Evolutionary conservation across 2,113 vertebrate genomes (phyloP).

Genomic region (Dicrurus megarhynchus): DNA sequence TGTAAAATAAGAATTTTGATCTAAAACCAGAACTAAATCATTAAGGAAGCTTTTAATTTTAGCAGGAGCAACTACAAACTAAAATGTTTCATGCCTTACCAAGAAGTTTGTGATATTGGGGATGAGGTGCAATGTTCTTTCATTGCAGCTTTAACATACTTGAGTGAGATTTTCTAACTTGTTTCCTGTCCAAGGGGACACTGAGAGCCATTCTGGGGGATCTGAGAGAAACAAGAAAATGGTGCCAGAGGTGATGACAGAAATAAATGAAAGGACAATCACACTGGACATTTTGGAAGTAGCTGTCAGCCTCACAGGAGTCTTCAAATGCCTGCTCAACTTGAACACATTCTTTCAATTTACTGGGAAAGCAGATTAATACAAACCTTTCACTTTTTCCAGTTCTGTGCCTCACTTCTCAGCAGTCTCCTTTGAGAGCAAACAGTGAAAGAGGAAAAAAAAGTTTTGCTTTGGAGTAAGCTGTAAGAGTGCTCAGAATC

Average conservation of each 20-base stretch:
- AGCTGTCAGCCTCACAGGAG: not conserved
- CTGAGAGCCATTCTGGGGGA: not conserved
- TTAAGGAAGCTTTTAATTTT: not conserved
- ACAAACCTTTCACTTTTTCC: not conserved
- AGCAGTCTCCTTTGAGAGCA: not conserved
- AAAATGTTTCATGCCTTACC: not conserved
- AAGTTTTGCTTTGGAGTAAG: not conserved
- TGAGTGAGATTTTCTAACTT: not conserved
- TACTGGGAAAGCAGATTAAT: not conserved
- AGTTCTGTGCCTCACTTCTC: not conserved
- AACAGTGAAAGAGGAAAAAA: not conserved
- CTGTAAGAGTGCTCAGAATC: not conserved
- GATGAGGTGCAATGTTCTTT: not conserved
- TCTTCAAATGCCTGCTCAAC: not conserved
- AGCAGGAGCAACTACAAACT: not conserved
- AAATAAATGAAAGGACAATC: not conserved
- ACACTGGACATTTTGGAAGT: not conserved
- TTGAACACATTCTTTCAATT: not conserved
- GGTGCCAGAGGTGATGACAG: not conserved
- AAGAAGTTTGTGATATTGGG: not conserved
- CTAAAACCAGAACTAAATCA: not conserved
- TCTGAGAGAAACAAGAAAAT: not conserved
- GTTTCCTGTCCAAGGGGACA: not conserved
- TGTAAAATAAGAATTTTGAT: not conserved
- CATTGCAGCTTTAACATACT: not conserved